Base-by-base conservation (phyloP, 1,140 invertebrate genomes). In the Nephotettix cincticeps region DNA sequence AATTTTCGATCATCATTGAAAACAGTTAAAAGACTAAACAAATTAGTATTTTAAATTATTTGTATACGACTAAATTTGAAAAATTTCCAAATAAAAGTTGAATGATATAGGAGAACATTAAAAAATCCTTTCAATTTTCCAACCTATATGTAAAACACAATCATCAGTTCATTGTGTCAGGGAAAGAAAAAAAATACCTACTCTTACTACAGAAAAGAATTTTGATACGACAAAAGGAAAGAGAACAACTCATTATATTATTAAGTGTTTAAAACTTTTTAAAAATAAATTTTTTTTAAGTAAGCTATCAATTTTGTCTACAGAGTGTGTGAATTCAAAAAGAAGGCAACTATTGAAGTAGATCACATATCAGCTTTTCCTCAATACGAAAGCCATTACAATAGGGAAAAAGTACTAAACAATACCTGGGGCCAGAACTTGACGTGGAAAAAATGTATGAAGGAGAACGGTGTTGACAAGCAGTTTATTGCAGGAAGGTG, bases 341-440 rank as follows among this genome's bases (percentile, higher is more conserved):
- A 4, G 23, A 40, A 19, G 47, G 66, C 27, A 4, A 43, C 25
- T 19, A 68, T 47, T 45, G 28, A 68, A 47, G 19, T 25, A 14
- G 2, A 68, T 47, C 66, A 51, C 19, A 68, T 68, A 19, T 13
- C 40, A 23, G 23, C 23, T 27, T 68, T 68, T 68, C 40, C 66
- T 47, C 11, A 9, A 47, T 45, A 68, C 17, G 64, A 66, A 25
- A 66, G 30, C 36, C 64, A 66, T 23, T 66, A 66, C 28, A 66
- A 11, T 30, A 30, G 30, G 64, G 66, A 51, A 27, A 47, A 51
- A 47, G 11, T 1, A 17, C 1, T 23, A 51, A 68, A 17, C 45
- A 68, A 47, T 68, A 51, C 45, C 45, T 68, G 45, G 66, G 66
- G 23, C 32, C 66, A 47, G 66, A 68, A n/a, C 23, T 45, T 14